A percentile compares a stretch with the other conserved stretches of the same genome.
Evolutionary conservation across 2,888 invertebrate genomes (phyloP).

Genomic region (Yponomeuta plumbellus): DNA sequence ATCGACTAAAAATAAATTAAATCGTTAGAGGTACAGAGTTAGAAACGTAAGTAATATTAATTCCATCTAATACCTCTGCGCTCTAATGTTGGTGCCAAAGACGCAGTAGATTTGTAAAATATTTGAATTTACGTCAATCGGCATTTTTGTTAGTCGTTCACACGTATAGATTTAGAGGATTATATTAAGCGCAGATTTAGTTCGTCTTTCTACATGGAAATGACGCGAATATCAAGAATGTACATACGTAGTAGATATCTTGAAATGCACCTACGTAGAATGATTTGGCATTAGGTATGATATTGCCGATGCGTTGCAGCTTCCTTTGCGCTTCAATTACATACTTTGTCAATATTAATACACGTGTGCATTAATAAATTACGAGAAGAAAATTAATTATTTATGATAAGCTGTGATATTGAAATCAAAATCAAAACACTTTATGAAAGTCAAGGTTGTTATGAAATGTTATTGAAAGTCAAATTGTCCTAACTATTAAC

Average conservation of each 20-base stretch:
- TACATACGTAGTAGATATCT: background rate
- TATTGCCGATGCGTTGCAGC: slow-evolving; percentile 32
- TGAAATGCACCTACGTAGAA: background rate
- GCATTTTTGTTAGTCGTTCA: slow-evolving; percentile 47
- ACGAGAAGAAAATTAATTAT: background rate
- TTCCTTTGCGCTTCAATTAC: slow-evolving; percentile 31
- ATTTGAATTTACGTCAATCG: slow-evolving; percentile 44
- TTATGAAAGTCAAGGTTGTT: too few relatives aligned
- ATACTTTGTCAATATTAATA: slow-evolving; percentile 37
- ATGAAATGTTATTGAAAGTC: too few relatives aligned
- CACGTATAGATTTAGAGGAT: background rate
- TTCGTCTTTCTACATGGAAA: background rate
- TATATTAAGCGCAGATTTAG: background rate
- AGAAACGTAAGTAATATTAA: background rate
- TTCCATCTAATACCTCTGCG: background rate
- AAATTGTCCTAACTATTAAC: too few relatives aligned
- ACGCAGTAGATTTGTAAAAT: slow-evolving; percentile 63
- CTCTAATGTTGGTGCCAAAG: slow-evolving; percentile 49
- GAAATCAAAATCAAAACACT: too few relatives aligned
- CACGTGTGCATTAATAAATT: slow-evolving; percentile 34
- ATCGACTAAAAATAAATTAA: too few relatives aligned
- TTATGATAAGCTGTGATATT: background rate
- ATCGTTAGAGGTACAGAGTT: too few relatives aligned
- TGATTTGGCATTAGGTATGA: background rate
- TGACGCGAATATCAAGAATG: background rate